These are phyloP conservation scores for Zaprionus taronus DNA, from an alignment of 1,140 invertebrate species.

Conservation along the genomic window DNA sequence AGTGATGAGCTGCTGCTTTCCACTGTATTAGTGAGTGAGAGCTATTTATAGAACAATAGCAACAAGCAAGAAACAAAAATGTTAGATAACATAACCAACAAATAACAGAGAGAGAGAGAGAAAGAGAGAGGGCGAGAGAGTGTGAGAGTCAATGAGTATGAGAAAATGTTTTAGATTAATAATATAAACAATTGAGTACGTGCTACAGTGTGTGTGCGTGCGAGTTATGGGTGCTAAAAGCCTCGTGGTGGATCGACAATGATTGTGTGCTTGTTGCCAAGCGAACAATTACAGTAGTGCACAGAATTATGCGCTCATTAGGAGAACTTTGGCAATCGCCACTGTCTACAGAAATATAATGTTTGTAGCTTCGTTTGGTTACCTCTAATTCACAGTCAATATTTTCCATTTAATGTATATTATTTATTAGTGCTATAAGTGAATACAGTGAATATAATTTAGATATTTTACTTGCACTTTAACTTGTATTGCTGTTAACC, in stretches of 20 bases:
- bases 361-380: not conserved
- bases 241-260: not conserved
- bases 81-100: slow-evolving; percentile 31
- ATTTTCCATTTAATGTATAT: not conserved
- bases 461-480: not conserved
- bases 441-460: not conserved
- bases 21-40: not conserved
- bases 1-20: slow-evolving; percentile 4
- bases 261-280: slow-evolving; percentile 16
- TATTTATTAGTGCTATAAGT: not conserved
- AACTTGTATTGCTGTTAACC: not conserved
- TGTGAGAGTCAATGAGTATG: not conserved
- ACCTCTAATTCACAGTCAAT: not conserved
- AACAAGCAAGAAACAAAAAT: not conserved
- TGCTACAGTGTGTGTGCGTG: not conserved
- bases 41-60: slow-evolving; percentile 45
- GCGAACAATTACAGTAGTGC: not conserved
- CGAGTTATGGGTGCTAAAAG: not conserved
- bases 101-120: not conserved
- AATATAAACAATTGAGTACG: slow-evolving; percentile 12
- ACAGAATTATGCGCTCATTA: not conserved
- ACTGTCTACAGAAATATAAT: not conserved
- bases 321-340: not conserved
- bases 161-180: slow-evolving; percentile 3
- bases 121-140: not conserved